Base-by-base conservation (phyloP, 1,140 invertebrate genomes). In the Pogonognathellus flavescens region DNA sequence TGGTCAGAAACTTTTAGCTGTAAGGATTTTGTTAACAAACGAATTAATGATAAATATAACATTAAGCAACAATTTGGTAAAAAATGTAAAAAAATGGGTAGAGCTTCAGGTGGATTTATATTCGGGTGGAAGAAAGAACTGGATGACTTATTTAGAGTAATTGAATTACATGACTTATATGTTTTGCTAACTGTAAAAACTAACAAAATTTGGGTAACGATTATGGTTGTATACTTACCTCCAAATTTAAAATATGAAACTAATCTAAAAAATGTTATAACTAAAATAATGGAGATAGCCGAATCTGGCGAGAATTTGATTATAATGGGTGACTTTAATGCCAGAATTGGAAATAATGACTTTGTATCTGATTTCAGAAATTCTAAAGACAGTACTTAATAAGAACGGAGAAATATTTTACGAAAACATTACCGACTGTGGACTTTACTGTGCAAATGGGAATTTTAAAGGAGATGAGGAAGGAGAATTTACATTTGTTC, bases 211-310 rank as follows among this genome's bases (percentile, higher is more conserved):
- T 13, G 7, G 20, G 11, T 13, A 25, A 20, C 20, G 18, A 11
- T 81, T 20, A 57, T 81, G 5, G 55, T 57, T 22, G 80, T 81
- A 5, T 81, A 81, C 22, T 13, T 81, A 18, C 50, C 80, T 0
- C 80, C 80, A 10, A 53, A 14, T 0, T 11, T 62, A 4, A 25
- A 3, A 3, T 62, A 52, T 81, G 14, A 52, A 6, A 6, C 10
- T 16, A 81, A 53, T 13, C 13, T 81, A 20, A 81, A 52, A 20
- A 20, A 20, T 57, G 1, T 81, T 0, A 20, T 18, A 22, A 2
- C 3, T 20, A 55, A 62, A 55, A 22, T 81, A 0, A 11, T 10
- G 18, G 13, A 81, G 18, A 1, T 50, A n/a, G 10, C 18, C 7
- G 10, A 50, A 41, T 41, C 2, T 16, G 1, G 1, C 16, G 11